Evolutionary conservation across 2,888 invertebrate genomes (phyloP), one percentile per base, ranked within the genome.

Genomic region (Drosophila limbata): DNA sequence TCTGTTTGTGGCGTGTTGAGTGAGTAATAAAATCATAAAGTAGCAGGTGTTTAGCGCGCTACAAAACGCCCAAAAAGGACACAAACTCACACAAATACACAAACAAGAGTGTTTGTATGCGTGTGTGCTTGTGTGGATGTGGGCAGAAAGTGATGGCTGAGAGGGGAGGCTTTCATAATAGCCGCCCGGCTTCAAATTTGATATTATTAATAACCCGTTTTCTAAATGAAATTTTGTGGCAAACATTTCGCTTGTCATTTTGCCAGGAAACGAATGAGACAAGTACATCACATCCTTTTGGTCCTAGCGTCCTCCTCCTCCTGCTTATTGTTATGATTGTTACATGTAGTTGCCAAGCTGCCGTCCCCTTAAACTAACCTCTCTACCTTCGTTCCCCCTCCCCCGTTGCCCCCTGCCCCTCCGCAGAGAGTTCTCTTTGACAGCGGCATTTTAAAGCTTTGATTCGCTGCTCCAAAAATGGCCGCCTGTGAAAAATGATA

Each of bases 131-230:
- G 33, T 21, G 37, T 15, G 15, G 13, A 9, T 17, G n/a, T 57
- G 28, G 37, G 11, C 28, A 10, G 17, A 15, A n/a, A 9, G 44
- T 13, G 15, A 1, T 1, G 13, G 13, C 28, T 19, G 4, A 10
- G 11, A n/a, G 44, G 17, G 19, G 5, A n/a, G 28, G 11, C 35
- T 39, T 59, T 45, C 35, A 59, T 69, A 70, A 82, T 73, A 73
- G 73, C 53, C 66, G 73, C 63, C 67, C 55, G 62, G 76, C 84
- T 68, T 84, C 84, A 81, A 75, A 81, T 75, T 87, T 84, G 79
- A 77, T 84, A 83, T 81, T 84, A 84, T 84, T 84, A 87, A 84
- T 87, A 84, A 84, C 81, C 84, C 81, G 84, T 84, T 87, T 79
- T 77, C 81, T 69, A 87, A 84, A 84, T 84, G 84, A 82, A 84